Evolutionary conservation across 2,888 invertebrate species (phyloP).

Genomic region (Zaprionus obscuricornis): DNA sequence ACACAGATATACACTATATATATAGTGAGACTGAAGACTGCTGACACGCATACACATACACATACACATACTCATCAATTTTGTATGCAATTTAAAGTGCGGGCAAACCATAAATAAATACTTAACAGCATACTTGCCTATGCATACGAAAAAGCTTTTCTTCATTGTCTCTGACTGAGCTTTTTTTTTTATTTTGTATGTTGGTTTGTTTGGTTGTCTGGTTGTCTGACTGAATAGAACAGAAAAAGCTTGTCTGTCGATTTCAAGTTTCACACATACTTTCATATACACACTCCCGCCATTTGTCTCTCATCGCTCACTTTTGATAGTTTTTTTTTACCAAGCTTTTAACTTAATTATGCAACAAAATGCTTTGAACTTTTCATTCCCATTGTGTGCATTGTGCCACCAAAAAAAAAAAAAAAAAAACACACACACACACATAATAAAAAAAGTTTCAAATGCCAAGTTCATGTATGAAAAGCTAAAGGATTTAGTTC

Average conservation of each 20-base stretch:
- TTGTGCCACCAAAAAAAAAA: no score
- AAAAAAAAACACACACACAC: neutral
- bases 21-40: no score
- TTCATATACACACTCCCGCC: no score
- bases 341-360: slow-evolving; percentile 58
- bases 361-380: slow-evolving; percentile 42
- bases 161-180: neutral
- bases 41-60: neutral
- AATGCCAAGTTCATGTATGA: slow-evolving; percentile 19
- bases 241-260: no score
- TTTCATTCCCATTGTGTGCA: slow-evolving; percentile 43
- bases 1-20: no score
- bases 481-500: slow-evolving; percentile 19
- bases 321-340: slow-evolving; percentile 27
- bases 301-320: no score
- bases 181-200: neutral
- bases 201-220: neutral
- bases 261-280: slow-evolving; percentile 39
- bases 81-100: slow-evolving; percentile 52
- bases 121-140: slow-evolving; percentile 28
- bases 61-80: slow-evolving; percentile 26
- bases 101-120: slow-evolving; percentile 49
- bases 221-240: no score
- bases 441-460: slow-evolving; percentile 6
- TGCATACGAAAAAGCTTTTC: slow-evolving; percentile 7